Evolutionary conservation across 1,140 invertebrate species (phyloP).

Genomic region (Vanessa tameamea): DNA sequence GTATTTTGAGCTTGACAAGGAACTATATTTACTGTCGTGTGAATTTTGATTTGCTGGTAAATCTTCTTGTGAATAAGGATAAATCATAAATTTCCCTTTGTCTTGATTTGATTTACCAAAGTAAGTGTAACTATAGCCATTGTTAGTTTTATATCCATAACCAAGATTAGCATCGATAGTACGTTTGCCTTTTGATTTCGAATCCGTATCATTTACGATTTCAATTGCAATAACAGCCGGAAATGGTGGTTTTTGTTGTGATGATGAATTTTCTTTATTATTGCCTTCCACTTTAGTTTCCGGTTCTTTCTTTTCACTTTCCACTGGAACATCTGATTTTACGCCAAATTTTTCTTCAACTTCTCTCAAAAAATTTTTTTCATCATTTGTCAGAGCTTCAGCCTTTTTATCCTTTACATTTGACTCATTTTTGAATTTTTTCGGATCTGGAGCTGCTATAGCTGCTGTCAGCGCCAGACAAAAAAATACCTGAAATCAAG

Average conservation of each 20-base stretch:
- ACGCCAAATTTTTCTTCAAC: conserved; percentile 78
- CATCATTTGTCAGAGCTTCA: conserved; percentile 66
- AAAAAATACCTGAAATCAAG: conserved; percentile 52
- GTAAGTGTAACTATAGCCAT: conserved; percentile 78
- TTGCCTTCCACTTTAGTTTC: conserved; percentile 26
- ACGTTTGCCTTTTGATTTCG: conserved; percentile 79
- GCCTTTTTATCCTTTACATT: conserved; percentile 55
- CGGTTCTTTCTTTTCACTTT: conserved; percentile 44
- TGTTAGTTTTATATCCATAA: conserved; percentile 79
- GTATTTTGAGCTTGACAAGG: conserved; percentile 34
- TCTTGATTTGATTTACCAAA: conserved; percentile 73
- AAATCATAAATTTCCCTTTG: conserved; percentile 81
- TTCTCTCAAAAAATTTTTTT: conserved; percentile 75
- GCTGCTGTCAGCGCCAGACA: conserved; percentile 44
- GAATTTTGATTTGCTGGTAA: conserved; percentile 60
- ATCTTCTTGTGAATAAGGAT: conserved; percentile 83
- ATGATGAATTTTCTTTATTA: conserved; percentile 5
- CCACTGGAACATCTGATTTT: conserved; percentile 58
- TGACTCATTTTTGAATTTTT: conserved; percentile 65
- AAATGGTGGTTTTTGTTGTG: conserved; percentile 54
- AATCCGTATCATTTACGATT: conserved; percentile 80
- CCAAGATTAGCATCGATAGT: conserved; percentile 82
- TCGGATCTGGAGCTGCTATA: conserved; percentile 62
- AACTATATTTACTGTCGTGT: conserved; percentile 39
- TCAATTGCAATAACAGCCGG: conserved; percentile 82